Evolutionary conservation across 1,140 invertebrate genomes (phyloP).

Genomic region (Tetraneura akinire): DNA sequence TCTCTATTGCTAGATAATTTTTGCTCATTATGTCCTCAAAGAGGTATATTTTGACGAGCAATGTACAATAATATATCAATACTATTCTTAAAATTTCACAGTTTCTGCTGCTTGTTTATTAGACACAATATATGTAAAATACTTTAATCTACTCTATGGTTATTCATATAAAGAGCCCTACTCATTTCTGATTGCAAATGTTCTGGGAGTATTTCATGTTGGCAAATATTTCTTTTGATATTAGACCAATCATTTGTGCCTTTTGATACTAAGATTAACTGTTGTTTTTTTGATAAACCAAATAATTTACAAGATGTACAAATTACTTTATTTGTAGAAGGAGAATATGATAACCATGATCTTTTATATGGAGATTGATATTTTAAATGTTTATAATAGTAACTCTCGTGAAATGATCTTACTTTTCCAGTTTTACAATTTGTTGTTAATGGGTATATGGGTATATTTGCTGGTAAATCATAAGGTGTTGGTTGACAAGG

Average conservation of each 20-base stretch:
- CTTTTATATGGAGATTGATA: slow-evolving; percentile 3
- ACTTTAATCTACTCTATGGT: background rate
- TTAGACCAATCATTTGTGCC: background rate
- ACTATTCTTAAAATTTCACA: background rate
- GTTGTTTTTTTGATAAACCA: background rate
- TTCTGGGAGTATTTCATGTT: background rate
- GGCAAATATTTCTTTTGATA: slow-evolving; percentile 3
- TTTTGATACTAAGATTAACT: background rate
- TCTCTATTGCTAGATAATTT: background rate
- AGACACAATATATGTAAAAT: slow-evolving; percentile 1
- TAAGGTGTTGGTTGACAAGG: background rate
- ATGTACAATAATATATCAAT: slow-evolving; percentile 7
- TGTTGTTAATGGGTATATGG: background rate
- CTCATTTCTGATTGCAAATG: background rate
- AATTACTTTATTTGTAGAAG: background rate
- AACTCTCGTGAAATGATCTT: background rate
- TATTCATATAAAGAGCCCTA: background rate
- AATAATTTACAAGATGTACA: background rate
- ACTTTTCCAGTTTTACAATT: background rate
- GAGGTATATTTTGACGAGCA: background rate
- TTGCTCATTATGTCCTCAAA: slow-evolving; percentile 3
- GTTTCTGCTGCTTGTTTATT: background rate
- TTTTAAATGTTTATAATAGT: background rate
- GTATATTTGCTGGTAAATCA: background rate
- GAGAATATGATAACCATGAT: slow-evolving; percentile 1